phyloP scores from a whole-genome alignment of 2,113 vertebrate species.

The Pycnonotus jocosus region DNA sequence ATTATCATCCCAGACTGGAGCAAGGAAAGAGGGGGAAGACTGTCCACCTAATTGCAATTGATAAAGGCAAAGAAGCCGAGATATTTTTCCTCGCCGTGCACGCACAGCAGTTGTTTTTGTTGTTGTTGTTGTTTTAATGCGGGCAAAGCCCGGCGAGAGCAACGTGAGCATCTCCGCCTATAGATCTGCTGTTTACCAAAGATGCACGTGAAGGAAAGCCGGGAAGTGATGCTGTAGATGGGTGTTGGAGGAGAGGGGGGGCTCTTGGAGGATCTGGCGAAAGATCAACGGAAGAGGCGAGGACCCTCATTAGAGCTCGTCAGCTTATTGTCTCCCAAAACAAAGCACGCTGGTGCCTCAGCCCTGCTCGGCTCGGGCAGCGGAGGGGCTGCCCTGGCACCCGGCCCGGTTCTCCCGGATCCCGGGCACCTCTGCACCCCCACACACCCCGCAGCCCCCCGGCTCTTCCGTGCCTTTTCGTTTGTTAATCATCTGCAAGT shows the following conservation, averaged over 20 bases:
- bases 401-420: not conserved
- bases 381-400: not conserved
- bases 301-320: conserved; percentile 51
- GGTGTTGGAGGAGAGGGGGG: not conserved
- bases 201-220: not conserved
- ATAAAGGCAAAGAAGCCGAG: conserved; percentile 61
- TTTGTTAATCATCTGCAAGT: not conserved
- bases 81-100: conserved; percentile 1
- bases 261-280: conserved; percentile 43
- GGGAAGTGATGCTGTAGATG: not conserved
- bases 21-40: conserved; percentile 81
- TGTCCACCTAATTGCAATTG: conserved; percentile 77
- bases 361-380: not conserved
- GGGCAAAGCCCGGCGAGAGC: not conserved
- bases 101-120: conserved; percentile 18
- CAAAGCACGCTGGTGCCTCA: conserved; percentile 60
- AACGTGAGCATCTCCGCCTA: not conserved
- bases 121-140: conserved; percentile 8
- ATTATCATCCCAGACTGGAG: conserved; percentile 94
- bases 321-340: conserved; percentile 68
- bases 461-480: not conserved
- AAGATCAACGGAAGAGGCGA: conserved; percentile 49
- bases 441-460: not conserved
- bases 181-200: not conserved
- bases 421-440: not conserved